Percentiles rank a stretch among this genome's conserved stretches.
Evolutionary conservation across 2,113 vertebrate species (phyloP).

Genomic region (Cyanoliseus patagonus): DNA sequence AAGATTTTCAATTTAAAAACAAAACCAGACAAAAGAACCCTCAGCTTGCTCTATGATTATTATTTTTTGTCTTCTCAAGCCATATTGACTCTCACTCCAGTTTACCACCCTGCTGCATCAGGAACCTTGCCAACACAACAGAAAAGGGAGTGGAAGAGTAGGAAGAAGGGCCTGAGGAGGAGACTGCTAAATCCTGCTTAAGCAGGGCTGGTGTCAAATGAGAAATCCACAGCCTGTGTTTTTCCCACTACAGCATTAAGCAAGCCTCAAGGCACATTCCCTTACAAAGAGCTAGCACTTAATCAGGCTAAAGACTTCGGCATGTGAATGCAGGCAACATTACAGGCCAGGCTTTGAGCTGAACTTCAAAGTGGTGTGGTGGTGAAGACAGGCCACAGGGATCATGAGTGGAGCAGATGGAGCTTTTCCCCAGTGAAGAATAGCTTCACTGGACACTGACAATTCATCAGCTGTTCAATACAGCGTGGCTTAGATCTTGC

Average conservation of each 20-base stretch:
- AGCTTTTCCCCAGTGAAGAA: not conserved
- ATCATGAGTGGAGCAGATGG: not conserved
- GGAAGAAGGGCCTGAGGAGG: not conserved
- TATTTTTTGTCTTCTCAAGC: not conserved
- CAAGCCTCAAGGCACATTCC: not conserved
- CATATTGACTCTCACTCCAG: not conserved
- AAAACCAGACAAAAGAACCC: not conserved
- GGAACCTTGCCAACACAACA: not conserved
- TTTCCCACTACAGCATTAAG: not conserved
- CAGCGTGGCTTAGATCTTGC: rapidly evolving
- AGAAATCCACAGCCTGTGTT: not conserved
- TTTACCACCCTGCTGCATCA: not conserved
- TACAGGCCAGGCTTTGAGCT: not conserved
- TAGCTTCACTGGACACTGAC: not conserved
- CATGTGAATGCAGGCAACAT: not conserved
- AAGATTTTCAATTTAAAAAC: not conserved
- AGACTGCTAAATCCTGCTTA: slow-evolving; percentile 13
- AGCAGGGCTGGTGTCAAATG: not conserved
- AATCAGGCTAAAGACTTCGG: not conserved
- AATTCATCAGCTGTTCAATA: not conserved
- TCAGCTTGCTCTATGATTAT: not conserved
- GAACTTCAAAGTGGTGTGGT: not conserved
- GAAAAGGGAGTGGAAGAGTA: not conserved
- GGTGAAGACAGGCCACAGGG: not conserved
- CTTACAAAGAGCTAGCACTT: not conserved